Conservation (phyloP, 1,140 invertebrate genomes). For the Ylistrum balloti region DNA sequence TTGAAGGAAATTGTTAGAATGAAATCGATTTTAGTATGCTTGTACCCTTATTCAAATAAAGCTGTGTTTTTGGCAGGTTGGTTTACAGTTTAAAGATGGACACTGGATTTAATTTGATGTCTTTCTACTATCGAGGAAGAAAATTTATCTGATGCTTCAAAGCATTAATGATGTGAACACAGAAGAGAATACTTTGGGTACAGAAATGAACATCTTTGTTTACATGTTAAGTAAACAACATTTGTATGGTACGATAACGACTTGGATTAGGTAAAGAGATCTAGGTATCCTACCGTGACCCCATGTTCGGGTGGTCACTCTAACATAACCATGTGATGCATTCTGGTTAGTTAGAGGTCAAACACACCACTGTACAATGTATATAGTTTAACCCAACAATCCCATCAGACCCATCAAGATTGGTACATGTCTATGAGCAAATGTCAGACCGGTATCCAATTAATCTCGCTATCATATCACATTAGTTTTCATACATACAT, state of each 20-base stretch:
- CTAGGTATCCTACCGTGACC: background rate
- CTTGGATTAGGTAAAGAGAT: background rate
- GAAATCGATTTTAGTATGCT: no score
- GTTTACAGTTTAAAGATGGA: no score
- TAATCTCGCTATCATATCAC: background rate
- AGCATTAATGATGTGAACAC: no score
- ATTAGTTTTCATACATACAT: background rate
- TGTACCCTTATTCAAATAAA: no score
- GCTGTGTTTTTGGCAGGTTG: no score
- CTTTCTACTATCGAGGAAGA: no score
- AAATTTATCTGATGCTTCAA: no score
- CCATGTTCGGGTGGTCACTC: background rate
- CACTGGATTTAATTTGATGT: no score
- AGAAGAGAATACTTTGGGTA: no score
- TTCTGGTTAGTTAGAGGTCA: background rate
- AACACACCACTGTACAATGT: slow-evolving; percentile 22
- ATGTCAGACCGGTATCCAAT: background rate
- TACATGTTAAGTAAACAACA: background rate
- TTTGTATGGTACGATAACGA: background rate
- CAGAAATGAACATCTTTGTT: no score
- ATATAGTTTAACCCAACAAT: background rate
- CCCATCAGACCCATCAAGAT: background rate
- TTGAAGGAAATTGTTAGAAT: no score
- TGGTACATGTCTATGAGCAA: background rate
- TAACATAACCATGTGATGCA: no score